Evolutionary conservation across 2,888 invertebrate species (phyloP).

Genomic region (Blera fallax): DNA sequence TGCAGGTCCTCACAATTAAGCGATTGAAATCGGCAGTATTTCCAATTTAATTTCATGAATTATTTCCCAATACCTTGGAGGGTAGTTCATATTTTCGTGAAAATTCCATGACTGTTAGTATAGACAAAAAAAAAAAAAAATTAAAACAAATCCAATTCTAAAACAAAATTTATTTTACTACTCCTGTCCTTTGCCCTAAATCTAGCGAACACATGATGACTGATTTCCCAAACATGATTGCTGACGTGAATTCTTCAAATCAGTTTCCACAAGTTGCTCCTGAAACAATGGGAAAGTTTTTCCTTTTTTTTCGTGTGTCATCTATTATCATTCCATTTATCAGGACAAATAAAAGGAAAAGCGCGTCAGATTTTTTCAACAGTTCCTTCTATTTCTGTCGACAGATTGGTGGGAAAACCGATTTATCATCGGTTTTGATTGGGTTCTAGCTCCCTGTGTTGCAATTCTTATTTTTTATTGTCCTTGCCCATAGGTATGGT

Average conservation of each 20-base stretch:
- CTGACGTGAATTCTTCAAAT: conserved; percentile 6
- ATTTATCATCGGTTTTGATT: conserved; percentile 41
- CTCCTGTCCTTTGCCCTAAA: too few species aligned
- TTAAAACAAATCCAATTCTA: too few species aligned
- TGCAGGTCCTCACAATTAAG: too few species aligned
- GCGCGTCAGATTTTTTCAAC: neutral
- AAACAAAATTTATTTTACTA: too few species aligned
- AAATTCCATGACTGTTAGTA: too few species aligned
- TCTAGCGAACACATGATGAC: neutral
- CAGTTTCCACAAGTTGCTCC: neutral
- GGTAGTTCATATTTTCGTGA: too few species aligned
- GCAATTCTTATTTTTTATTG: neutral
- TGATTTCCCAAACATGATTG: neutral
- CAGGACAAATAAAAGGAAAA: conserved; percentile 34
- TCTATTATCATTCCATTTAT: conserved; percentile 58
- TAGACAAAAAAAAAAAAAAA: too few species aligned
- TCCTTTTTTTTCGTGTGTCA: conserved; percentile 9
- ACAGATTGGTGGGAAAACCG: conserved; percentile 26
- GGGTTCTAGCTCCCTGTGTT: neutral
- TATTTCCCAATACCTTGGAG: too few species aligned
- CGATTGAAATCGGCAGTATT: too few species aligned
- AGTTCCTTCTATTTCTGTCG: neutral
- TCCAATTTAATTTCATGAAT: too few species aligned
- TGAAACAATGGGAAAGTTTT: neutral
- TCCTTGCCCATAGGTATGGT: neutral